phyloP scores from a whole-genome alignment of 2,888 invertebrate species.

The Andrena flavipes region DNA sequence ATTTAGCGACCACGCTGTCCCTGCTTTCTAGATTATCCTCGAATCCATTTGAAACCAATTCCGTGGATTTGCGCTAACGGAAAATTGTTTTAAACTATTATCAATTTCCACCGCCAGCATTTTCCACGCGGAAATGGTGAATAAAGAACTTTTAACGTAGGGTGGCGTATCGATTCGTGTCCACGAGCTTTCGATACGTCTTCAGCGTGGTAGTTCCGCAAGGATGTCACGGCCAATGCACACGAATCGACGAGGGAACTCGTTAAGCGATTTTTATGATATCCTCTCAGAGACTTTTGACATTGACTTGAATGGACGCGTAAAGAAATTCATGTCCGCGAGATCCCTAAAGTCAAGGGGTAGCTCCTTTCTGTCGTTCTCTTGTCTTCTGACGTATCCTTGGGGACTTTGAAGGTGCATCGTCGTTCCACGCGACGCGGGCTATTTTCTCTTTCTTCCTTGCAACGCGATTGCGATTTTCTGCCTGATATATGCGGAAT shows the following conservation, averaged over 20 bases:
- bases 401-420: slow-evolving; percentile 24
- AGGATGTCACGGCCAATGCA: slow-evolving; percentile 15
- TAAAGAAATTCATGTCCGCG: slow-evolving; percentile 26
- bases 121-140: too few relatives aligned
- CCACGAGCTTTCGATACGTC: not conserved
- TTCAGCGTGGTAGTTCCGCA: not conserved
- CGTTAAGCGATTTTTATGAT: slow-evolving; percentile 53
- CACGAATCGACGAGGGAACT: slow-evolving; percentile 30
- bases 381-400: slow-evolving; percentile 15
- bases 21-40: too few relatives aligned
- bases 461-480: not conserved
- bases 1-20: too few relatives aligned
- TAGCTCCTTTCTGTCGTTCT: not conserved
- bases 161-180: slow-evolving; percentile 8
- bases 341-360: slow-evolving; percentile 5
- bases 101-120: too few relatives aligned
- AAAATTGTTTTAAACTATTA: too few relatives aligned
- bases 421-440: not conserved
- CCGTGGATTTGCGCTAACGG: too few relatives aligned
- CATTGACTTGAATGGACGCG: slow-evolving; percentile 22
- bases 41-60: not conserved
- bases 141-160: too few relatives aligned
- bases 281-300: slow-evolving; percentile 17
- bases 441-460: not conserved
- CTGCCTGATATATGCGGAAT: not conserved